Percentiles rank a stretch among this genome's conserved stretches.
Evolutionary conservation across 2,113 vertebrate genomes (phyloP).

Genomic region (Phylloscopus trochilus): DNA sequence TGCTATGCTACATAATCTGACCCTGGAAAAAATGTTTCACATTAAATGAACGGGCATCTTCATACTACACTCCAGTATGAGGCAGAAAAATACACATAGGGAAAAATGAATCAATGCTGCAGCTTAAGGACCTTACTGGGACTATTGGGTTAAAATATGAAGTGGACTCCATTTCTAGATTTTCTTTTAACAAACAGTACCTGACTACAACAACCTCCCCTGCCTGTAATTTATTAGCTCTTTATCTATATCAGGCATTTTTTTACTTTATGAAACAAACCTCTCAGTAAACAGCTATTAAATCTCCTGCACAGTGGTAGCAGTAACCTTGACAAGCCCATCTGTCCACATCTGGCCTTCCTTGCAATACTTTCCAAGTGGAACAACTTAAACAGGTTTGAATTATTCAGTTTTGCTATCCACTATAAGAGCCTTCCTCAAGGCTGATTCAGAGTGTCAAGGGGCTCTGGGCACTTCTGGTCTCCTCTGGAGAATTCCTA

Average conservation of each 20-base stretch:
- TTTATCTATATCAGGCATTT: neutral
- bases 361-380: neutral
- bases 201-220: neutral
- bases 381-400: neutral
- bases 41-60: neutral
- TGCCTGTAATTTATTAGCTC: neutral
- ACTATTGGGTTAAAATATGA: neutral
- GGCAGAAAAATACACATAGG: neutral
- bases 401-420: neutral
- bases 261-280: neutral
- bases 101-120: neutral
- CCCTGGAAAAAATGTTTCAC: neutral
- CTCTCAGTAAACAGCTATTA: neutral
- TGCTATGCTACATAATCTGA: neutral
- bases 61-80: neutral
- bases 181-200: neutral
- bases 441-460: neutral
- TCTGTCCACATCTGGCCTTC: neutral
- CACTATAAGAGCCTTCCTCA: neutral
- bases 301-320: neutral
- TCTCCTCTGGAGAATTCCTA: neutral
- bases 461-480: neutral
- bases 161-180: neutral
- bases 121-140: neutral
- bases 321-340: neutral